phyloP scores from a whole-genome alignment of 2,888 invertebrate genomes.

The Thera obeliscata region DNA sequence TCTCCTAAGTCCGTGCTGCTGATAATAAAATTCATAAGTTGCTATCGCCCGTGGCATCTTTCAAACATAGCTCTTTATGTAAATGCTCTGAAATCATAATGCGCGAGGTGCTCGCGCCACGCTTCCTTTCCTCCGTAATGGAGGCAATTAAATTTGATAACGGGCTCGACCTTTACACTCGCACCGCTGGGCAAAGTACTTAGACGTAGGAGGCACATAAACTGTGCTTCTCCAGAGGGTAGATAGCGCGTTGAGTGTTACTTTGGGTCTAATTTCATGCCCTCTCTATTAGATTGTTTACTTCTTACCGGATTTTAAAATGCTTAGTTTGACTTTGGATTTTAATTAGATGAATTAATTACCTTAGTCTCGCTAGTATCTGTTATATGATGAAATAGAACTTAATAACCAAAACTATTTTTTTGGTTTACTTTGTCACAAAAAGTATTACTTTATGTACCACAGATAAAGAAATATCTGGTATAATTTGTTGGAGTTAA shows the following conservation, averaged over 20 bases:
- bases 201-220: neutral
- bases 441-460: too few species aligned
- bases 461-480: too few species aligned
- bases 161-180: slow-evolving; percentile 79
- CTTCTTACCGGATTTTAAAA: too few species aligned
- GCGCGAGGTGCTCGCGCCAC: slow-evolving; percentile 62
- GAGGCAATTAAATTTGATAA: slow-evolving; percentile 79
- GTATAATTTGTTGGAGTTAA: too few species aligned
- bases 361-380: too few species aligned
- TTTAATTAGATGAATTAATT: too few species aligned
- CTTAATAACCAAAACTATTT: too few species aligned
- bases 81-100: slow-evolving; percentile 80
- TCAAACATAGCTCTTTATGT: slow-evolving; percentile 67
- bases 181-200: neutral
- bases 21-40: slow-evolving; percentile 70
- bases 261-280: neutral
- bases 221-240: neutral
- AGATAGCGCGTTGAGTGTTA: neutral
- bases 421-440: too few species aligned
- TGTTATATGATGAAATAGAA: too few species aligned
- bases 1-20: slow-evolving; percentile 22
- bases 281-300: neutral
- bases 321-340: too few species aligned
- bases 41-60: slow-evolving; percentile 67
- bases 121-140: slow-evolving; percentile 75